Percentiles rank a stretch among this genome's conserved stretches.
phyloP scores from a whole-genome alignment of 2,888 invertebrate genomes.

The Dioctria linearis region DNA sequence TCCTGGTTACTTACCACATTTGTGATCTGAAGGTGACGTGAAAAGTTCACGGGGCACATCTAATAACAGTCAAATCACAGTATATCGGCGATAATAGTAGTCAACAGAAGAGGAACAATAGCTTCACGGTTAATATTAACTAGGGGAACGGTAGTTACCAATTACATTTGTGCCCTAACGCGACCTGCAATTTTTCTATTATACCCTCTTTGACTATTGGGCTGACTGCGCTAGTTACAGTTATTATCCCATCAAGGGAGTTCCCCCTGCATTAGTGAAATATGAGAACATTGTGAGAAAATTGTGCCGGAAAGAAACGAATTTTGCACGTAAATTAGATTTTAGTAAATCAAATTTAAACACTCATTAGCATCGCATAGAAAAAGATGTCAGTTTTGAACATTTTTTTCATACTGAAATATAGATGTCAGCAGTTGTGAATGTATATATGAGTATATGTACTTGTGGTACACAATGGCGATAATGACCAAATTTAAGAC shows the following conservation, averaged over 20 bases:
- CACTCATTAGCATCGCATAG: neutral
- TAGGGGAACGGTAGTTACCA: slow-evolving; percentile 33
- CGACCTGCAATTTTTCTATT: slow-evolving; percentile 46
- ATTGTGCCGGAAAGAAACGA: neutral
- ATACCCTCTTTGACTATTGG: slow-evolving; percentile 10
- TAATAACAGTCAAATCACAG: slow-evolving; percentile 41
- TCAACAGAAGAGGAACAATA: slow-evolving; percentile 36
- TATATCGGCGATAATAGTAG: slow-evolving; percentile 41
- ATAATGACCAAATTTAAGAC: slow-evolving; percentile 7
- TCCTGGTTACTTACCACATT: neutral
- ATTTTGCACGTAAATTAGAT: neutral
- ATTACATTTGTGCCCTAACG: slow-evolving; percentile 28
- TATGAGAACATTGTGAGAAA: slow-evolving; percentile 29
- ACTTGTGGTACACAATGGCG: neutral
- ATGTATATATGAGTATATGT: too few species aligned
- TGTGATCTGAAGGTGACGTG: slow-evolving; percentile 19
- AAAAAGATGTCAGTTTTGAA: too few species aligned
- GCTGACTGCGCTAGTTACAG: slow-evolving; percentile 2
- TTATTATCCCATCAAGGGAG: slow-evolving; percentile 44
- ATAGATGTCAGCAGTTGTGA: too few species aligned
- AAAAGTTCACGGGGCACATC: slow-evolving; percentile 31
- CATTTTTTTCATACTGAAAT: too few species aligned
- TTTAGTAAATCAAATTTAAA: slow-evolving; percentile 4
- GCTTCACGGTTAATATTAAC: neutral
- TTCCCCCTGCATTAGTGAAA: slow-evolving; percentile 23